A percentile compares a stretch with the other conserved stretches of the same genome.
Evolutionary conservation across 2,888 invertebrate genomes (phyloP).

Genomic region (Mesopsocus fuscifrons): DNA sequence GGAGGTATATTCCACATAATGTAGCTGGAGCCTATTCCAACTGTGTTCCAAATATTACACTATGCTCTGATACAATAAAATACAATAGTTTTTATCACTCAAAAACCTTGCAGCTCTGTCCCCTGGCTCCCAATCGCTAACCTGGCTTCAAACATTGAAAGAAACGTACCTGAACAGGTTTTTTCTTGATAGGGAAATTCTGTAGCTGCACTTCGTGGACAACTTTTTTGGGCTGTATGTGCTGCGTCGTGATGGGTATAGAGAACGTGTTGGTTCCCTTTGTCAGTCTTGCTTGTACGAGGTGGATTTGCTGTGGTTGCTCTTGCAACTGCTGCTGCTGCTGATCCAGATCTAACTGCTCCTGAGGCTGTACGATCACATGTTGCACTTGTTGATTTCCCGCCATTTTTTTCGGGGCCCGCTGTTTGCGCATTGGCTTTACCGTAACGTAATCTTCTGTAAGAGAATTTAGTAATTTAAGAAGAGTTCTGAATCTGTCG

Average conservation of each 20-base stretch:
- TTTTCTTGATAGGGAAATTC: slow-evolving; percentile 3
- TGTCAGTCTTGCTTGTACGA: neutral
- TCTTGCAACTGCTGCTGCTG: no score
- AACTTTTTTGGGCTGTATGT: slow-evolving; percentile 1
- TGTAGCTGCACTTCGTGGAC: neutral
- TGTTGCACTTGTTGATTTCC: slow-evolving; percentile 1
- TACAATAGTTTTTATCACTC: no score
- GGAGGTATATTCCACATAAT: no score
- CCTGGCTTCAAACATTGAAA: no score
- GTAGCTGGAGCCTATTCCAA: no score
- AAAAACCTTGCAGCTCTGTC: no score
- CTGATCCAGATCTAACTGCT: neutral
- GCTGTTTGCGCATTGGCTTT: slow-evolving; percentile 3
- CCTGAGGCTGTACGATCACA: neutral
- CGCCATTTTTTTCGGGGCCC: neutral
- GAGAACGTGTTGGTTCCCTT: slow-evolving; percentile 4
- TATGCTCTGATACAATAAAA: no score
- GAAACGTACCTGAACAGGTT: neutral
- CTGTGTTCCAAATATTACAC: no score
- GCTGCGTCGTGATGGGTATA: neutral
- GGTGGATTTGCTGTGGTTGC: no score
- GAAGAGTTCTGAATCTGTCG: no score
- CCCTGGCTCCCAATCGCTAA: no score
- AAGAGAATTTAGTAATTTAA: no score
- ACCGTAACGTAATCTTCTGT: slow-evolving; percentile 1